phyloP scores from a whole-genome alignment of 2,797 vertebrate genomes.

The Sebastes itinus region DNA sequence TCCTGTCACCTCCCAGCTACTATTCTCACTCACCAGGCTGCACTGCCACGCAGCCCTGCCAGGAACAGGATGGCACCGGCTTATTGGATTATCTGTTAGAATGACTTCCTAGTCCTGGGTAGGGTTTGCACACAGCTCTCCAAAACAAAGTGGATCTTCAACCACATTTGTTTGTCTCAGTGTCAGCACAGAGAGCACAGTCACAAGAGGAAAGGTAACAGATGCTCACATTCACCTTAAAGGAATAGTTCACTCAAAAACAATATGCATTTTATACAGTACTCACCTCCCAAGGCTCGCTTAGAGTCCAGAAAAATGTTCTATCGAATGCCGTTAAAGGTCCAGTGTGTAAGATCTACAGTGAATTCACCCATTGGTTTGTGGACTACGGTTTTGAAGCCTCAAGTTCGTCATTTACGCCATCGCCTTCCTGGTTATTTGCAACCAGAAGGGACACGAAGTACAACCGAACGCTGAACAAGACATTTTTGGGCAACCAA shows the following conservation, averaged over 20 bases:
- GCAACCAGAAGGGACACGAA: too few species aligned
- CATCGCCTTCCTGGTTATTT: neutral
- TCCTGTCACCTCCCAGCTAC: conserved; percentile 71
- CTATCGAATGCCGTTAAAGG: neutral
- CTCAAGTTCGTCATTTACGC: neutral
- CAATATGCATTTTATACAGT: neutral
- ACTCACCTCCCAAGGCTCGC: neutral
- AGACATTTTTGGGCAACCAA: too few species aligned
- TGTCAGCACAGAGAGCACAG: conserved; percentile 31
- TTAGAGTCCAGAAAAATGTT: neutral
- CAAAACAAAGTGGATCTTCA: conserved; percentile 42
- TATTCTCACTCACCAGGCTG: conserved; percentile 66
- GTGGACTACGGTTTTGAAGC: neutral
- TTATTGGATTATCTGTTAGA: conserved; percentile 71
- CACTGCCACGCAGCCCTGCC: conserved; percentile 44
- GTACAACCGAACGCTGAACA: too few species aligned
- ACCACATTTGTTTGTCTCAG: conserved; percentile 45
- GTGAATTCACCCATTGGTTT: neutral
- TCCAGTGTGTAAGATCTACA: neutral
- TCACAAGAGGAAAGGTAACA: neutral
- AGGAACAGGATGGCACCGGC: conserved; percentile 69
- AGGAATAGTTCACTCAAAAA: neutral
- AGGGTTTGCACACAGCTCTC: conserved; percentile 29
- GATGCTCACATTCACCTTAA: conserved; percentile 1
- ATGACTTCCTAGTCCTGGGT: conserved; percentile 63